Evolutionary conservation across 2,888 invertebrate species (phyloP), one percentile per base, ranked within the genome.

Genomic region (Celastrina argiolus): DNA sequence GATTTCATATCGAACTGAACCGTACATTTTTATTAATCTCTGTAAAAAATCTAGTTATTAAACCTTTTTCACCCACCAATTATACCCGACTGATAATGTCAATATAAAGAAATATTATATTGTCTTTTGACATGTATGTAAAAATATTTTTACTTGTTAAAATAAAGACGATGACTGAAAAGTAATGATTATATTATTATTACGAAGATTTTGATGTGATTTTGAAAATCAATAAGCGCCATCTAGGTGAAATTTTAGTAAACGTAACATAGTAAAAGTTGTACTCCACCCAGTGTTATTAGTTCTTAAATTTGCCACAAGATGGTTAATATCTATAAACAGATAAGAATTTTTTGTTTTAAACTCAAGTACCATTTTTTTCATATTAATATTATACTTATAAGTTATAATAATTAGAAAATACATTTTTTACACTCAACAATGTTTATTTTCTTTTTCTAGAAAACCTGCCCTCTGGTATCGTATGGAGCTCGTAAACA

Each of bases 401-500:
- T 10, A 39, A 3, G 10, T 39, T 0, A 34, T 31, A 16, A 51
- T 36, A 59, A 34, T 16, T 67, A 12, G 26, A 4, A 41, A 36
- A 39, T 10, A 22, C 14, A 64, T 10, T 68, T 51, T 63, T n/a
- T n/a, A n/a, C n/a, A n/a, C n/a, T n/a, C n/a, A 28, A 56, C 3
- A 28, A 10, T 51, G 22, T 18, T 0, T 42, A 41, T 16, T 28
- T 28, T 28, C 64, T 4, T 65, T 4, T 73, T 68, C 28, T 67
- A 92, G 92, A 64, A 92, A 91, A 75, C 80, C 87, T 1, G 91
- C 92, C 0, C 81, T 81, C 56, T 89, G 88, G 86, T 91, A 91
- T 70, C 82, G 89, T 4, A 76, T 87, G n/a, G 84, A 84, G 66
- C 74, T 91, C 66, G 77, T 74, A 2, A 81, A 79, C 26, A 85